Evolutionary conservation across 2,797 vertebrate genomes (phyloP).

Genomic region (Austrolebias charrua): DNA sequence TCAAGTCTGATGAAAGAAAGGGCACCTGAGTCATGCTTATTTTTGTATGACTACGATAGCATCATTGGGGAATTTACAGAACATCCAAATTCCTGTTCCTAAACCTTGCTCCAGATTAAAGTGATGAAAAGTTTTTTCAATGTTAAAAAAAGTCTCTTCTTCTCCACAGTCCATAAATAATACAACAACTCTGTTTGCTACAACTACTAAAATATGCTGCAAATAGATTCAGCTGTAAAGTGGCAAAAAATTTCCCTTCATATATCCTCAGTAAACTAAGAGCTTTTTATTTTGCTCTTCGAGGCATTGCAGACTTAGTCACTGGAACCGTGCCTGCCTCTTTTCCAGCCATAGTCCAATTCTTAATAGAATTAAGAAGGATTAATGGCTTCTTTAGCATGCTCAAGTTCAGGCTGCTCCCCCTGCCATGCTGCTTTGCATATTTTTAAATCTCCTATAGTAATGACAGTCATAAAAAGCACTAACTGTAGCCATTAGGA

Average conservation of each 20-base stretch:
- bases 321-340: constrained; percentile 58
- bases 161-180: constrained; percentile 1
- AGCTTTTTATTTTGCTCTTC: constrained; percentile 47
- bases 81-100: constrained; percentile 14
- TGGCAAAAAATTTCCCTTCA: constrained; percentile 28
- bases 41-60: constrained; percentile 39
- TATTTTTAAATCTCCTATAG: constrained; percentile 67
- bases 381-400: constrained; percentile 77
- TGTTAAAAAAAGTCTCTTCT: neutral
- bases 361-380: constrained; percentile 78
- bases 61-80: constrained; percentile 26
- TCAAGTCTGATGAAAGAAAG: constrained; percentile 7
- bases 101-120: constrained; percentile 12
- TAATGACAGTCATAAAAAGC: constrained; percentile 64
- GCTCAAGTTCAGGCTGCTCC: constrained; percentile 60
- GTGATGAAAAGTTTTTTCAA: neutral
- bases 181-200: constrained; percentile 24
- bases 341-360: constrained; percentile 66
- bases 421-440: constrained; percentile 50
- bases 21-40: constrained; percentile 25
- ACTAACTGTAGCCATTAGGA: constrained; percentile 50
- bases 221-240: constrained; percentile 35
- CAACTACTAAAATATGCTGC: constrained; percentile 26
- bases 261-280: constrained; percentile 47
- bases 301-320: constrained; percentile 42